These are phyloP conservation scores for Prochilodus magdalenae DNA, from an alignment of 2,113 vertebrate species.

Conservation along the genomic window DNA sequence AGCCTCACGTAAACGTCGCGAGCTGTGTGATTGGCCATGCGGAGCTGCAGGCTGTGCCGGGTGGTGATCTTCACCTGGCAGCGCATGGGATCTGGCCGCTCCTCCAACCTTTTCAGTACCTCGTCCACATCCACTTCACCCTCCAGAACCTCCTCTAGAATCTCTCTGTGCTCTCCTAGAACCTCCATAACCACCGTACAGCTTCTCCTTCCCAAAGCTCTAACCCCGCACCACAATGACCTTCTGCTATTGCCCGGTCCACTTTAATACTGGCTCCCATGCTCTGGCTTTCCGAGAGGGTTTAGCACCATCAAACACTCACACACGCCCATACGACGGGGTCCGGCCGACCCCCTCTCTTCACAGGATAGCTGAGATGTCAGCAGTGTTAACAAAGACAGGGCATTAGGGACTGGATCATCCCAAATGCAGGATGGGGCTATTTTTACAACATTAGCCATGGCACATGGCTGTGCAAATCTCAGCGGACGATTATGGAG, in stretches of 20 bases:
- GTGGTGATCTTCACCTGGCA: slow-evolving; percentile 95
- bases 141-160: slow-evolving; percentile 10
- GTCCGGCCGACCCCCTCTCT: slow-evolving; percentile 49
- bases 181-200: slow-evolving; percentile 59
- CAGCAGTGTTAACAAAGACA: slow-evolving; percentile 86
- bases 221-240: slow-evolving; percentile 9
- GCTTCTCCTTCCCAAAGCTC: background rate
- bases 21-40: slow-evolving; percentile 91
- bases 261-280: slow-evolving; percentile 2
- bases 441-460: slow-evolving; percentile 88
- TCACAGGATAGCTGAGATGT: slow-evolving; percentile 84
- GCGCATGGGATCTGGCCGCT: slow-evolving; percentile 81
- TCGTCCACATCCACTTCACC: slow-evolving; percentile 36
- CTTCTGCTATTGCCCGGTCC: slow-evolving; percentile 19
- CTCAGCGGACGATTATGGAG: slow-evolving; percentile 71
- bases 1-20: slow-evolving; percentile 89
- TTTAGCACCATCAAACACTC: slow-evolving; percentile 32
- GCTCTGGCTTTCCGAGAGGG: background rate
- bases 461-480: slow-evolving; percentile 72
- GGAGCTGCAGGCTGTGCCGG: slow-evolving; percentile 85
- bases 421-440: slow-evolving; percentile 72
- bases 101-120: slow-evolving; percentile 48
- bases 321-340: slow-evolving; percentile 41
- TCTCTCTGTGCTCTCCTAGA: slow-evolving; percentile 14
- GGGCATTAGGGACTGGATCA: slow-evolving; percentile 82